Evolutionary conservation across 2,113 vertebrate genomes (phyloP), one percentile per base, ranked within the genome.

Genomic region (Scophthalmus maximus): DNA sequence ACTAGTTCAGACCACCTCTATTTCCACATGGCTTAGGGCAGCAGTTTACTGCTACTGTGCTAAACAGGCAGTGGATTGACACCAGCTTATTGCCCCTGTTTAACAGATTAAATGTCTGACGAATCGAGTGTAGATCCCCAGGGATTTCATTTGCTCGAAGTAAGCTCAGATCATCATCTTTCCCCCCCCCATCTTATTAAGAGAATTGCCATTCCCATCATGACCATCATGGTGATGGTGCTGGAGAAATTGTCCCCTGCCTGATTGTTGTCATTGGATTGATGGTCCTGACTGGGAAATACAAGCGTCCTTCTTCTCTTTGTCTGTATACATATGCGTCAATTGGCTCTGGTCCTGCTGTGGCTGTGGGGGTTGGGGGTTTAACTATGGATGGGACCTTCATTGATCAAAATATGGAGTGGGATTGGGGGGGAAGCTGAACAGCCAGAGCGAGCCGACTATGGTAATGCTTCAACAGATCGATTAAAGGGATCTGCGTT

Each of bases 381-480:
- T 38, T 63, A 68, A 61, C 75, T 59, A 44, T 73, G 65, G 75
- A 84, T 68, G 56, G 67, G 47, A 71, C 68, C 68, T 60, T 75
- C 74, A 88, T 89, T 88, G 89, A 89, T 88, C 81, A 76, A 46
- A 73, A 71, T 36, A 52, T 72, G 36, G 56, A 58, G 44, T 55
- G 66, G 56, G 73, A 17, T n/a, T 51, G 55, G 55, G 57, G 52
- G 46, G 47, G 17, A 8, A 34, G 51, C 55, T 53, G 52, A 73
- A 56, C 20, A 32, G 66, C 67, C 26, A 60, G 58, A 82, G 75
- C 27, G 74, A 87, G 80, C 80, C 69, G 79, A 79, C 86, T 83
- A 86, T 81, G 82, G 82, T 87, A 88, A 89, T 89, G 84, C 82
- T 82, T 86, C 68, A 74, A 66, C 47, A 6, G 76, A 91, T 92